These are phyloP conservation scores for Oscheius sp. DNA, from an alignment of 1,140 invertebrate genomes.

Conservation along the genomic window DNA sequence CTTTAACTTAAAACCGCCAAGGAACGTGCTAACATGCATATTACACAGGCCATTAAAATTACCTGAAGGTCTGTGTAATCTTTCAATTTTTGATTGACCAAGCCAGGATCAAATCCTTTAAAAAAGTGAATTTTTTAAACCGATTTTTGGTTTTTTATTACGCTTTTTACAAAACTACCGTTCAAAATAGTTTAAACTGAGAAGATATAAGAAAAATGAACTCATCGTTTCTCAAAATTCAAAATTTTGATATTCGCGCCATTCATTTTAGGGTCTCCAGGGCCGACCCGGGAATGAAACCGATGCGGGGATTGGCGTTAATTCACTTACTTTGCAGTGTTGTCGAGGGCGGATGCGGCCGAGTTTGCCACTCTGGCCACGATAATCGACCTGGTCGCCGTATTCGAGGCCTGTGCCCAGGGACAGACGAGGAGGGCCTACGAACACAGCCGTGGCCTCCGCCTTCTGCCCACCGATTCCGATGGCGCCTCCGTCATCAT, in stretches of 20 bases:
- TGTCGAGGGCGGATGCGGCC: neutral
- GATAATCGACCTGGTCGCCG: neutral
- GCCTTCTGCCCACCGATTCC: neutral
- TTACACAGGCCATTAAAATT: too few relatives aligned
- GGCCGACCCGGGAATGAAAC: neutral
- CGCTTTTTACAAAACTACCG: too few relatives aligned
- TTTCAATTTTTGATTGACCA: too few relatives aligned
- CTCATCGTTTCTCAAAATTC: neutral
- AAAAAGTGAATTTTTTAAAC: too few relatives aligned
- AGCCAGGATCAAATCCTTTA: too few relatives aligned
- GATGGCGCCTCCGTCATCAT: conserved; percentile 10
- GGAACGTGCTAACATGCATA: too few relatives aligned
- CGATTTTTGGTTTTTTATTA: too few relatives aligned
- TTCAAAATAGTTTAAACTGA: too few relatives aligned
- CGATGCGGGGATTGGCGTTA: neutral
- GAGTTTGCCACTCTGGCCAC: conserved; percentile 1
- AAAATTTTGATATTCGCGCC: neutral
- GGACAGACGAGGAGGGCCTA: neutral
- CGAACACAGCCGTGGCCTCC: neutral
- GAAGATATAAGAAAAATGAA: too few relatives aligned
- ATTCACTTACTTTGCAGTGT: neutral
- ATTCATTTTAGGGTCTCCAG: neutral
- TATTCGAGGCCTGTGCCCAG: neutral
- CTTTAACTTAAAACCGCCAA: too few relatives aligned
- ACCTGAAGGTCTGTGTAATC: too few relatives aligned